These are phyloP conservation scores for Drosophila guanche DNA, from an alignment of 1,140 invertebrate genomes.

Conservation along the genomic window DNA sequence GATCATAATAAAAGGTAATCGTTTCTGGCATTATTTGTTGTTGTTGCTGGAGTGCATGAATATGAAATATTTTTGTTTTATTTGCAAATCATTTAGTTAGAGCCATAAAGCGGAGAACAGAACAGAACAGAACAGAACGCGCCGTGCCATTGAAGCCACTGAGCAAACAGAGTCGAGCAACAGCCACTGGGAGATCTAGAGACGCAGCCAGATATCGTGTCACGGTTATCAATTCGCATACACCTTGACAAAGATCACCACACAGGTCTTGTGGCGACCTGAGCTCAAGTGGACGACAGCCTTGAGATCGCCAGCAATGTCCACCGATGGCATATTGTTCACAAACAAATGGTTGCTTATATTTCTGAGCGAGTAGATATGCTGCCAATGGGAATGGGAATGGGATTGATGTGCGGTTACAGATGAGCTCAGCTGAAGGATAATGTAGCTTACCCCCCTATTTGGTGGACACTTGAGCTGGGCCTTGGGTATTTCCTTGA, in stretches of 20 bases:
- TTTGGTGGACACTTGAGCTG: slow-evolving; percentile 47
- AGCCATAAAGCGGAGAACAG: slow-evolving; percentile 34
- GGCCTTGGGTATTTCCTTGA: slow-evolving; percentile 14
- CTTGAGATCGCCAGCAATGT: slow-evolving; percentile 49
- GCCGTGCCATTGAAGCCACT: slow-evolving; percentile 51
- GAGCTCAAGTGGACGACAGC: slow-evolving; percentile 33
- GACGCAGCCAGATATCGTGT: slow-evolving; percentile 18
- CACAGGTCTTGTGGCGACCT: slow-evolving; percentile 31
- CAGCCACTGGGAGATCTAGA: slow-evolving; percentile 17
- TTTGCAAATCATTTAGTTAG: slow-evolving; percentile 72
- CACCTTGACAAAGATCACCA: slow-evolving; percentile 27
- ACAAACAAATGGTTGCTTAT: slow-evolving; percentile 47
- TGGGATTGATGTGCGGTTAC: neutral
- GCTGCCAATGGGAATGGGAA: slow-evolving; percentile 9
- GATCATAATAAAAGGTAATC: slow-evolving; percentile 2
- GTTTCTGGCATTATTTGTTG: slow-evolving; percentile 12
- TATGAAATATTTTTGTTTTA: slow-evolving; percentile 51
- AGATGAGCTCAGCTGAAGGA: neutral
- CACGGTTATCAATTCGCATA: slow-evolving; percentile 9
- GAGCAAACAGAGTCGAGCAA: slow-evolving; percentile 30
- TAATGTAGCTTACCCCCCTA: slow-evolving; percentile 30
- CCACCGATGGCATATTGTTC: slow-evolving; percentile 30
- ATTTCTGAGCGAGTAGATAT: slow-evolving; percentile 39
- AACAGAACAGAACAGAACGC: slow-evolving; percentile 1
- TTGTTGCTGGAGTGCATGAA: slow-evolving; percentile 23